phyloP scores from a whole-genome alignment of 2,888 invertebrate species.

The Itoplectis maculator region DNA sequence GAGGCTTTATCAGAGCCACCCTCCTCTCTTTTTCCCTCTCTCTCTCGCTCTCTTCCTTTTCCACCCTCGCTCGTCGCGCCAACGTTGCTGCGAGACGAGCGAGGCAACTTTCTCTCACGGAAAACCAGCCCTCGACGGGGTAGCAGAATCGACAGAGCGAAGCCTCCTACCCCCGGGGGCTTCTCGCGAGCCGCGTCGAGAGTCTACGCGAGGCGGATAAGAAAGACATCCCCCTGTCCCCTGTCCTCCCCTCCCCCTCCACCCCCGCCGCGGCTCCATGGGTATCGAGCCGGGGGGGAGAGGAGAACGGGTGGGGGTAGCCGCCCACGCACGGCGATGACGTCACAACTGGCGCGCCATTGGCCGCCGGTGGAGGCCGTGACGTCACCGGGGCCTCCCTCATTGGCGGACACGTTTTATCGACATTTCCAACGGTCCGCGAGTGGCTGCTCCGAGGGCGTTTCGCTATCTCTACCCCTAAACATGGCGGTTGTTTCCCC shows the following conservation, averaged over 20 bases:
- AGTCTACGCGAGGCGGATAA: slow-evolving; percentile 71
- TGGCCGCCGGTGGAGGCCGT: slow-evolving; percentile 80
- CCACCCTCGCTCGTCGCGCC: slow-evolving; percentile 7
- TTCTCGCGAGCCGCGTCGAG: slow-evolving; percentile 25
- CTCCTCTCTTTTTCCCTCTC: slow-evolving; percentile 44
- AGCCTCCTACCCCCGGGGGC: background rate
- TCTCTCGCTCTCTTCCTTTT: slow-evolving; percentile 34
- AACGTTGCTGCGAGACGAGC: slow-evolving; percentile 47
- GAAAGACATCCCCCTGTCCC: too few relatives aligned
- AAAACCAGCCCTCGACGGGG: slow-evolving; percentile 33
- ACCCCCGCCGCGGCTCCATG: slow-evolving; percentile 65
- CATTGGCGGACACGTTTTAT: slow-evolving; percentile 83
- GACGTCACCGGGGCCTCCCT: slow-evolving; percentile 81
- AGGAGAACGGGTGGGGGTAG: slow-evolving; percentile 77
- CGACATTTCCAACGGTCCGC: slow-evolving; percentile 81
- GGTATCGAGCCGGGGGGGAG: slow-evolving; percentile 67
- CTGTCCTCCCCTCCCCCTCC: too few relatives aligned
- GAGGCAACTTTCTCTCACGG: slow-evolving; percentile 17
- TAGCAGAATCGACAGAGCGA: slow-evolving; percentile 22
- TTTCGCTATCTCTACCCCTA: slow-evolving; percentile 59
- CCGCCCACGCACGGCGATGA: slow-evolving; percentile 78
- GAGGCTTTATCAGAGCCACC: slow-evolving; percentile 52
- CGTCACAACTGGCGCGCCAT: slow-evolving; percentile 80
- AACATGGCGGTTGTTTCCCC: slow-evolving; percentile 66
- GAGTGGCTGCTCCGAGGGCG: slow-evolving; percentile 69